phyloP scores from a whole-genome alignment of 1,140 invertebrate species.

The Pseudomyrmex gracilis region DNA sequence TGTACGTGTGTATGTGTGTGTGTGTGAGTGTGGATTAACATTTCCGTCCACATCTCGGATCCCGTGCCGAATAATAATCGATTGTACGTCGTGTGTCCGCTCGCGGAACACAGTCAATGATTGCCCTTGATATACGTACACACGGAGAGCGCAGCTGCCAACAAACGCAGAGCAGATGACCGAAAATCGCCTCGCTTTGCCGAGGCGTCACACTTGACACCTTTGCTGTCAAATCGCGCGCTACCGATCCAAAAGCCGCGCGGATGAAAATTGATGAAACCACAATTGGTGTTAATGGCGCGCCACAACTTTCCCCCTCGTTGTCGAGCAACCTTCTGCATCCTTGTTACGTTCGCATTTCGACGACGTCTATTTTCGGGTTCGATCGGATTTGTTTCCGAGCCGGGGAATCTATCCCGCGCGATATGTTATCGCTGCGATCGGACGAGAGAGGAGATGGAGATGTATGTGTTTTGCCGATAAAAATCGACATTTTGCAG shows the following conservation, averaged over 20 bases:
- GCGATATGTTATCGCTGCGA: background rate
- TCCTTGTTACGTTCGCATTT: conserved; percentile 66
- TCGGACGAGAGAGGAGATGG: no score
- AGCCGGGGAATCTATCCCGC: background rate
- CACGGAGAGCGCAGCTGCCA: background rate
- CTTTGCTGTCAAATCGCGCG: conserved; percentile 46
- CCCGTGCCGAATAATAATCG: conserved; percentile 33
- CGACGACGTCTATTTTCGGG: conserved; percentile 54
- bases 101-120: conserved; percentile 27
- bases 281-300: conserved; percentile 74
- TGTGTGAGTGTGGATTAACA: no score
- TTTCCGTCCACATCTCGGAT: no score
- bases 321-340: conserved; percentile 64
- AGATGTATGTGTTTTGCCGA: background rate
- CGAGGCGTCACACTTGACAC: conserved; percentile 56
- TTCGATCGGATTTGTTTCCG: conserved; percentile 49
- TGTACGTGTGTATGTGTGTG: no score
- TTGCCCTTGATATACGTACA: conserved; percentile 43
- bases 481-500: conserved; percentile 7
- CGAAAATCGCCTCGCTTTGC: conserved; percentile 35
- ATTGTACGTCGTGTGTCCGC: conserved; percentile 22
- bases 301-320: conserved; percentile 54
- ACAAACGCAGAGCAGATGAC: background rate
- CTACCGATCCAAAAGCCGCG: conserved; percentile 53
- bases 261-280: conserved; percentile 76